These are phyloP conservation scores for Metellina segmentata DNA, from an alignment of 2,888 invertebrate species.

Conservation along the genomic window DNA sequence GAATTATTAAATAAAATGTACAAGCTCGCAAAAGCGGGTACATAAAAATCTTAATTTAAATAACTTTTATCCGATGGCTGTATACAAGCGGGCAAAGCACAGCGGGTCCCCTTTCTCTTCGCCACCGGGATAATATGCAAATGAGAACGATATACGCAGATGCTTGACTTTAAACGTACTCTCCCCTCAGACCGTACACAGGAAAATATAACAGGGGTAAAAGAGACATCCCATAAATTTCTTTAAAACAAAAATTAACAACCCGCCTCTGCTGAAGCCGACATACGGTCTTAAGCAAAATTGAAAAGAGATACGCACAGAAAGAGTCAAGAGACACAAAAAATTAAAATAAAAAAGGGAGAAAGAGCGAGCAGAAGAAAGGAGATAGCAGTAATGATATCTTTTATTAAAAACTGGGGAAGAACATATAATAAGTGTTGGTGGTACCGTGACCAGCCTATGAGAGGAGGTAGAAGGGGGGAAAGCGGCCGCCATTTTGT, in stretches of 20 bases:
- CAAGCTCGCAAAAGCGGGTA: slow-evolving; percentile 36
- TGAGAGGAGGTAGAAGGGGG: background rate
- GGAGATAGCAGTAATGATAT: slow-evolving; percentile 71
- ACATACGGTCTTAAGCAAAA: slow-evolving; percentile 12
- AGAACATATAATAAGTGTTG: slow-evolving; percentile 68
- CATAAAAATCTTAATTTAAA: slow-evolving; percentile 76
- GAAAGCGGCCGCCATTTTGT: slow-evolving; percentile 54
- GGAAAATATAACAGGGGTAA: slow-evolving; percentile 28
- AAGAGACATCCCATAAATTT: slow-evolving; percentile 75
- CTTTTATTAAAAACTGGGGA: slow-evolving; percentile 75
- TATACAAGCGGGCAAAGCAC: slow-evolving; percentile 5
- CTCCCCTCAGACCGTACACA: slow-evolving; percentile 41
- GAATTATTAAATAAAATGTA: slow-evolving; percentile 63
- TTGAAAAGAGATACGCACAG: background rate
- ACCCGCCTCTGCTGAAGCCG: slow-evolving; percentile 36
- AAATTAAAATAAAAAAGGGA: background rate
- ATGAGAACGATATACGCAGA: slow-evolving; percentile 60
- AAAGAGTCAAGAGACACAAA: background rate
- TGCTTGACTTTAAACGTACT: slow-evolving; percentile 66
- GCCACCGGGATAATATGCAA: slow-evolving; percentile 69
- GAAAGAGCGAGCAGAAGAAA: slow-evolving; percentile 32
- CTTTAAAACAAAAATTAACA: slow-evolving; percentile 76
- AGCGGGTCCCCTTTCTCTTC: slow-evolving; percentile 32
- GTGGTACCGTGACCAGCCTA: slow-evolving; percentile 55
- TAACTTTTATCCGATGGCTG: slow-evolving; percentile 69